Evolutionary conservation across 2,888 invertebrate species (phyloP), one percentile per base, ranked within the genome.

Genomic region (Xiphydria camelus): DNA sequence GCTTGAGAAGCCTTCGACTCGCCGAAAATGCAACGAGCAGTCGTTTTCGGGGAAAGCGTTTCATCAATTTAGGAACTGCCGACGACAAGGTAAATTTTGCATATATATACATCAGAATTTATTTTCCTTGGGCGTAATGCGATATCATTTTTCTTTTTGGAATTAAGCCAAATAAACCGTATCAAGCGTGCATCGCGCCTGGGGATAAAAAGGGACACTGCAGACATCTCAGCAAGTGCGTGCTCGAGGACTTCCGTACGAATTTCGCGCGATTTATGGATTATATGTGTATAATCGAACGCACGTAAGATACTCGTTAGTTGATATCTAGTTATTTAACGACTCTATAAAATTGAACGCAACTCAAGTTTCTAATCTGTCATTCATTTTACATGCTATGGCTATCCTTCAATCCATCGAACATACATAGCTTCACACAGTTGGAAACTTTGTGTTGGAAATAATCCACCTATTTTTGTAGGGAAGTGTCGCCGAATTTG

Each of bases 281-380:
- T 53, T 85, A 88, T 64, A 74, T 86, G 38, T 90, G 90, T 70
- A 79, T 88, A 25, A 85, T 88, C 47, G 82, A 86, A 53, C 79
- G 82, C 62, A 74, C 79, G 83, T 86, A 71, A 78, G 82, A 77
- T 41, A 46, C 51, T n/a, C n/a, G n/a, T n/a, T n/a, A n/a, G n/a
- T n/a, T n/a, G n/a, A n/a, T 46, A 46, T 51, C 43, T 45, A 15
- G 7, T 4, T 25, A 22, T 25, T 37, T n/a, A n/a, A n/a, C n/a
- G n/a, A n/a, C n/a, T n/a, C n/a, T n/a, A n/a, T n/a, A n/a, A n/a
- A n/a, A n/a, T n/a, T n/a, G n/a, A n/a, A n/a, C n/a, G n/a, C n/a
- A n/a, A n/a, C n/a, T n/a, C n/a, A n/a, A n/a, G n/a, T n/a, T n/a
- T n/a, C n/a, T n/a, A n/a, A n/a, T n/a, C n/a, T n/a, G n/a, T n/a